These are phyloP conservation scores for Calyptommatus sinebrachiatus DNA, from an alignment of 2,113 vertebrate species.

Conservation along the genomic window DNA sequence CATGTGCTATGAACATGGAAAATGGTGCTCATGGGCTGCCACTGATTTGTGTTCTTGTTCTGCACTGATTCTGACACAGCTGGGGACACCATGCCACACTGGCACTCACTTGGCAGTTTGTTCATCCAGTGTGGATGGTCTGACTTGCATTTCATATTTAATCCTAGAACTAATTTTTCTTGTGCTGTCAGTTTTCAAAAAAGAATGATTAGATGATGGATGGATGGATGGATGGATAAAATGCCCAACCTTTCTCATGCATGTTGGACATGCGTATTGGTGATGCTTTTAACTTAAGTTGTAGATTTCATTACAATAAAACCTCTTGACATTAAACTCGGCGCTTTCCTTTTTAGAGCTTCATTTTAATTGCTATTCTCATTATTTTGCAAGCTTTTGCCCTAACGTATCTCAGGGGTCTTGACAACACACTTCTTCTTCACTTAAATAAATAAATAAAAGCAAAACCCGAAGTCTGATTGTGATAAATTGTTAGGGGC, in stretches of 20 bases:
- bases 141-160: no score
- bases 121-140: no score
- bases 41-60: no score
- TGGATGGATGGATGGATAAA: slow-evolving; percentile 7
- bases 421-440: slow-evolving; percentile 78
- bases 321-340: slow-evolving; percentile 74
- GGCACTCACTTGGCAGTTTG: no score
- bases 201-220: no score
- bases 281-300: slow-evolving; percentile 77
- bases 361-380: slow-evolving; percentile 81
- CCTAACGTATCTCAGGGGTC: slow-evolving; percentile 85
- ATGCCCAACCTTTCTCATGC: slow-evolving; percentile 57
- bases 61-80: no score
- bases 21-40: no score
- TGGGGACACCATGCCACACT: no score
- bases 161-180: no score
- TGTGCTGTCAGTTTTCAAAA: no score
- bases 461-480: slow-evolving; percentile 73
- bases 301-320: slow-evolving; percentile 76
- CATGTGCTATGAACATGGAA: no score
- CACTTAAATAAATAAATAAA: slow-evolving; percentile 67
- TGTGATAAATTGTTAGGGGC: slow-evolving; percentile 88
- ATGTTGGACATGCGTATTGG: slow-evolving; percentile 52
- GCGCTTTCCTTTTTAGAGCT: slow-evolving; percentile 76
- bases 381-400: slow-evolving; percentile 85